These are phyloP conservation scores for Eupithecia subfuscata DNA, from an alignment of 2,888 invertebrate species.

Conservation along the genomic window DNA sequence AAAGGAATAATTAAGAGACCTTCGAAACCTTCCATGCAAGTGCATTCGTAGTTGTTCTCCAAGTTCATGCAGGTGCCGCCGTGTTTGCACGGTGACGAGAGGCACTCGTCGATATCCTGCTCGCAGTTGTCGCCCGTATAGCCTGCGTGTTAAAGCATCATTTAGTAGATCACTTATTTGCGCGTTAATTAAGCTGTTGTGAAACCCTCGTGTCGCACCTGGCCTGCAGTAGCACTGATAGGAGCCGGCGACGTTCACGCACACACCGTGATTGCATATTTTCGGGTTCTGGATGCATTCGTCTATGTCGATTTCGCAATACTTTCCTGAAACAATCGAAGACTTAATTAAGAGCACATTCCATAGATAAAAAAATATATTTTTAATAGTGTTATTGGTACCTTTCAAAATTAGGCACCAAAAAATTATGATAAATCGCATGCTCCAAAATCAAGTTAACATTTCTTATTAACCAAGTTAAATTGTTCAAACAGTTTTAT, in stretches of 20 bases:
- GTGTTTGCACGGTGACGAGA: slow-evolving; percentile 92
- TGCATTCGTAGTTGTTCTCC: slow-evolving; percentile 93
- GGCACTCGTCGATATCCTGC: slow-evolving; percentile 94
- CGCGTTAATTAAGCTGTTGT: slow-evolving; percentile 25
- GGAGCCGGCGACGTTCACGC: slow-evolving; percentile 89
- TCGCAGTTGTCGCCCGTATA: slow-evolving; percentile 93
- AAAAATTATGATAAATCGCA: slow-evolving; percentile 30
- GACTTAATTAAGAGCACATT: neutral
- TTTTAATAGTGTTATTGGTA: no score
- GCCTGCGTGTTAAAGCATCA: slow-evolving; percentile 64
- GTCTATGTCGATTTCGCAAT: slow-evolving; percentile 87
- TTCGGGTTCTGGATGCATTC: slow-evolving; percentile 86
- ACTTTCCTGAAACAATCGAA: slow-evolving; percentile 70
- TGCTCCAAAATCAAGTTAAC: neutral
- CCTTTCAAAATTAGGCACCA: slow-evolving; percentile 47
- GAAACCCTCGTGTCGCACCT: slow-evolving; percentile 73
- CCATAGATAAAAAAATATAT: slow-evolving; percentile 8
- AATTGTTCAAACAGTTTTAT: neutral
- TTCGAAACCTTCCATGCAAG: slow-evolving; percentile 91
- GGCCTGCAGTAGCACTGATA: slow-evolving; percentile 94
- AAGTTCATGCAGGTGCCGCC: slow-evolving; percentile 92
- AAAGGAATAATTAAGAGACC: slow-evolving; percentile 64
- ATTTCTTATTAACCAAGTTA: neutral
- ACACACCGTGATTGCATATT: slow-evolving; percentile 92
- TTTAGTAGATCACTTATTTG: slow-evolving; percentile 21